phyloP scores from a whole-genome alignment of 2,113 vertebrate genomes.

The Pontoporia blainvillei region DNA sequence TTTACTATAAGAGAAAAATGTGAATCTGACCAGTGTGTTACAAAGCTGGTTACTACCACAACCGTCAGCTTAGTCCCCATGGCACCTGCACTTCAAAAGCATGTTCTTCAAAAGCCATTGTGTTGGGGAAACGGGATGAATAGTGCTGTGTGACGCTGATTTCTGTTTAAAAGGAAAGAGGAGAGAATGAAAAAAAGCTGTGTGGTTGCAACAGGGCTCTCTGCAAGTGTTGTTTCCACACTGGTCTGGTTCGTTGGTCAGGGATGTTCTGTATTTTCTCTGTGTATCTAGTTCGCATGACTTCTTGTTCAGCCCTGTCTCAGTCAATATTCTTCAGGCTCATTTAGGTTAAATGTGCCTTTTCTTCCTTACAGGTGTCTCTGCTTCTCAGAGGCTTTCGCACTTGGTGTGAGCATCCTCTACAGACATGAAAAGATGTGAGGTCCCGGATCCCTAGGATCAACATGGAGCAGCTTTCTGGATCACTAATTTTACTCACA shows the following conservation, averaged over 20 bases:
- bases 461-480: neutral
- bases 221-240: neutral
- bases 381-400: neutral
- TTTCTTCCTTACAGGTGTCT: neutral
- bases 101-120: slow-evolving; percentile 27
- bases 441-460: neutral
- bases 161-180: neutral
- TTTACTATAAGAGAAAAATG: slow-evolving; percentile 35
- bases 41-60: neutral
- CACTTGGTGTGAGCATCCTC: neutral
- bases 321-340: neutral
- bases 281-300: neutral
- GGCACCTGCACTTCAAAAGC: slow-evolving; percentile 26
- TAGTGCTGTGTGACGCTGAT: neutral
- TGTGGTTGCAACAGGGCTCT: neutral
- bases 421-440: fast-evolving
- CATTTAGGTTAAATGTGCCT: neutral
- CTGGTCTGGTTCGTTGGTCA: neutral
- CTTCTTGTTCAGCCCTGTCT: neutral
- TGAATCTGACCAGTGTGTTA: slow-evolving; percentile 34
- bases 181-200: neutral
- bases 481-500: neutral
- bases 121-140: neutral
- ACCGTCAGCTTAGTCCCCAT: neutral
- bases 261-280: neutral